phyloP scores from a whole-genome alignment of 2,797 vertebrate genomes.

The Otolemur crassicaudatus region DNA sequence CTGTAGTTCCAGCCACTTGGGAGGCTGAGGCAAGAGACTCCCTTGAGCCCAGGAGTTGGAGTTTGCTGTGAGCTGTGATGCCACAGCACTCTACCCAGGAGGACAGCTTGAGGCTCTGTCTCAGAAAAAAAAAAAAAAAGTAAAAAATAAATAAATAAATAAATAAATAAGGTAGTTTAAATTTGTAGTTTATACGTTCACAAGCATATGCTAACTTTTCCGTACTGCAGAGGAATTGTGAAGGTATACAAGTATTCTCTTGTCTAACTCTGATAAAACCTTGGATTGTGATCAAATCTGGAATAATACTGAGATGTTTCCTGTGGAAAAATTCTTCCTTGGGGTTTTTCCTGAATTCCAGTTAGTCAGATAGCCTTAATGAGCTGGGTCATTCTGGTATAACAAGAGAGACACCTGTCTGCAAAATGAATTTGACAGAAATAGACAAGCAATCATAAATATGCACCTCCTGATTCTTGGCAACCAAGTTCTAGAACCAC shows the following conservation, averaged over 20 bases:
- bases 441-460: background rate
- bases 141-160: no score
- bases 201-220: background rate
- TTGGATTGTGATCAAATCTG: background rate
- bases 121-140: no score
- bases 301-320: background rate
- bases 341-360: background rate
- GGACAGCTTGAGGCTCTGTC: no score
- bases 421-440: background rate
- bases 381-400: background rate
- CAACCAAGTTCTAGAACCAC: background rate
- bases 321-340: background rate
- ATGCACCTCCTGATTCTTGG: background rate
- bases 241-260: background rate
- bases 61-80: no score
- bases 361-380: background rate
- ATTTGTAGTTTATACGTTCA: background rate
- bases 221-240: background rate
- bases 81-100: no score
- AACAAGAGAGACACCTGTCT: background rate
- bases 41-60: no score
- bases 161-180: background rate
- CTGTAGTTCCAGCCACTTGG: no score
- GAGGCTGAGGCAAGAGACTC: no score
- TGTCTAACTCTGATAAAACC: background rate